These are phyloP conservation scores for Ellobius talpinus DNA, from an alignment of 2,113 vertebrate genomes.

Conservation along the genomic window DNA sequence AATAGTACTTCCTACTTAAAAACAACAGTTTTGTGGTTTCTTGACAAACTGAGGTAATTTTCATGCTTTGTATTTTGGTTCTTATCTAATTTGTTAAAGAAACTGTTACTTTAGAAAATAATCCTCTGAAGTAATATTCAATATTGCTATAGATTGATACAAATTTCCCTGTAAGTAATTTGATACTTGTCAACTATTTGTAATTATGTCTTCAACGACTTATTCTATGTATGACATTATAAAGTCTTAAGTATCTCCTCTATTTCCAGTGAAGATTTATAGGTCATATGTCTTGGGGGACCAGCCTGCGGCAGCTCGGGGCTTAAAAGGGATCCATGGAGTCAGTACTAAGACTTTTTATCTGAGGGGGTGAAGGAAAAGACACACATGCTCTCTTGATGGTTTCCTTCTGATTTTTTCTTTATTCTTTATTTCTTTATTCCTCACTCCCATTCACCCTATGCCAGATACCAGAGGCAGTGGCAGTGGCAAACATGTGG, in stretches of 20 bases:
- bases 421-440: too few relatives aligned
- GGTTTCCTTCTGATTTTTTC: too few relatives aligned
- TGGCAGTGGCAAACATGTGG: too few relatives aligned
- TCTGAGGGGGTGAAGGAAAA: too few relatives aligned
- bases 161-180: constrained; percentile 7
- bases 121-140: background rate
- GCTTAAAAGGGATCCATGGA: too few relatives aligned
- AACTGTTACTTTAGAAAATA: constrained; percentile 46
- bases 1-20: background rate
- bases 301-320: too few relatives aligned
- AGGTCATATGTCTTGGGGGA: background rate
- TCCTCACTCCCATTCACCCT: too few relatives aligned
- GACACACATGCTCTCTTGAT: too few relatives aligned
- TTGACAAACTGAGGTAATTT: constrained; percentile 3
- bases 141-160: background rate
- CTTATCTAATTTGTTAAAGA: constrained; percentile 22
- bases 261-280: background rate
- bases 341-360: too few relatives aligned
- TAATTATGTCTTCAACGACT: background rate
- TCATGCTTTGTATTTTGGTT: background rate
- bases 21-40: background rate
- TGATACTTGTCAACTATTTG: background rate
- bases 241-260: background rate
- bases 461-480: too few relatives aligned
- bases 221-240: background rate